These are phyloP conservation scores for Carlito syrichta DNA, from an alignment of 2,113 vertebrate species.

Conservation along the genomic window DNA sequence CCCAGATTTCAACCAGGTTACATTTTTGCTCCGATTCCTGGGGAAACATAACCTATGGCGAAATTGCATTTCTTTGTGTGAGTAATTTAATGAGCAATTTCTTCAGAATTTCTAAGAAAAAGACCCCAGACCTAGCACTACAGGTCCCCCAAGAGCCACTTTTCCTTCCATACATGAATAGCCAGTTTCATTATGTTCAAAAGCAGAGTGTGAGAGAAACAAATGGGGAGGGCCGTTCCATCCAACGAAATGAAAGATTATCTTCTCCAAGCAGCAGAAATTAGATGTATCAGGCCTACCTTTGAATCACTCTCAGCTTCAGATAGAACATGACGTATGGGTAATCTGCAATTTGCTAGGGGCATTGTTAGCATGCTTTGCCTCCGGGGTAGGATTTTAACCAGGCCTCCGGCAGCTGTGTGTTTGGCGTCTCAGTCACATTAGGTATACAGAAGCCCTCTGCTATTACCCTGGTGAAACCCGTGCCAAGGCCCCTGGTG, in stretches of 20 bases:
- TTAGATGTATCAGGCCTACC: slow-evolving; percentile 80
- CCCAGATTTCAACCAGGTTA: neutral
- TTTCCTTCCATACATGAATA: slow-evolving; percentile 57
- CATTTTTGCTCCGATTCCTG: neutral
- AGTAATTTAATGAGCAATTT: slow-evolving; percentile 78
- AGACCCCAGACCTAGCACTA: slow-evolving; percentile 40
- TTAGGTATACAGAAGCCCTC: slow-evolving; percentile 71
- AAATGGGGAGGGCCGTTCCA: slow-evolving; percentile 77
- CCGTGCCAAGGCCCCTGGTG: slow-evolving; percentile 82
- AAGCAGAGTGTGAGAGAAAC: slow-evolving; percentile 74
- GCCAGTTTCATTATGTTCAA: slow-evolving; percentile 66
- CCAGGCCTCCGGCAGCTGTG: slow-evolving; percentile 90
- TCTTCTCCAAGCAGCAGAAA: slow-evolving; percentile 84
- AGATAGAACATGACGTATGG: slow-evolving; percentile 71
- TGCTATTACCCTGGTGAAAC: slow-evolving; percentile 71
- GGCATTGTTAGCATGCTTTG: slow-evolving; percentile 91
- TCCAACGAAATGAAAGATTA: slow-evolving; percentile 85
- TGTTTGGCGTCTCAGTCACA: slow-evolving; percentile 67
- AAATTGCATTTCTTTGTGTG: slow-evolving; percentile 68
- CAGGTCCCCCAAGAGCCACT: slow-evolving; percentile 62
- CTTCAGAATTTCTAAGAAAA: slow-evolving; percentile 74
- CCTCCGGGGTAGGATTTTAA: slow-evolving; percentile 91
- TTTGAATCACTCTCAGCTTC: slow-evolving; percentile 78
- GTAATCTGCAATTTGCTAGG: slow-evolving; percentile 91
- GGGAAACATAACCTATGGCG: neutral